These are phyloP conservation scores for Solea senegalensis DNA, from an alignment of 2,113 vertebrate genomes.

Conservation along the genomic window DNA sequence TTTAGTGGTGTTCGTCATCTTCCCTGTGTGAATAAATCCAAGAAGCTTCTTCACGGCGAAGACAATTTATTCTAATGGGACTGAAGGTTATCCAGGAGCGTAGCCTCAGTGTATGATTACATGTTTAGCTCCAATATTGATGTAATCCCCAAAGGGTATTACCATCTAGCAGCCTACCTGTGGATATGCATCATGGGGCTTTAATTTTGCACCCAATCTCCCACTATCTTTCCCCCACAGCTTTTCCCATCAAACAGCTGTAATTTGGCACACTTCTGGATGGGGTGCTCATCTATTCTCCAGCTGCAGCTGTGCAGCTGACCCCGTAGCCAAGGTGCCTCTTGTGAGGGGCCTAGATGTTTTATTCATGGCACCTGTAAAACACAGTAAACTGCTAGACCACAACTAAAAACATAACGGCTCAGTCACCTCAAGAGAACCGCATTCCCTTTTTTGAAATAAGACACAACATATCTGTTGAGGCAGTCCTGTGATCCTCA, in stretches of 20 bases:
- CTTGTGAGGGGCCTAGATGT: constrained; percentile 57
- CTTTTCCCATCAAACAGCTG: constrained; percentile 67
- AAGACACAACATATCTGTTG: constrained; percentile 43
- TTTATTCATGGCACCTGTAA: constrained; percentile 73
- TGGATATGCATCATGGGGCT: constrained; percentile 63
- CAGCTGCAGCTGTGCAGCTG: constrained; percentile 56
- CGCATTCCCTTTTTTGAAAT: constrained; percentile 52
- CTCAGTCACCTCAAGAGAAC: constrained; percentile 58
- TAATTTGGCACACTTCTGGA: constrained; percentile 60
- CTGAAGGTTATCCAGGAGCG: constrained; percentile 62
- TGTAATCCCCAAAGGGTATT: constrained; percentile 73
- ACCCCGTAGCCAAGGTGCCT: constrained; percentile 68
- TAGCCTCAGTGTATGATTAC: constrained; percentile 67
- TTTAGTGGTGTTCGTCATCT: constrained; percentile 45
- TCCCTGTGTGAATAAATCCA: constrained; percentile 46
- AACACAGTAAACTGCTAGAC: constrained; percentile 56
- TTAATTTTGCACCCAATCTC: constrained; percentile 66
- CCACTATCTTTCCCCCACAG: constrained; percentile 63
- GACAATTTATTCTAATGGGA: constrained; percentile 50
- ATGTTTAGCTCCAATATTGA: constrained; percentile 70
- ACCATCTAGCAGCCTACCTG: constrained; percentile 53
- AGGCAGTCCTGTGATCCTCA: constrained; percentile 27
- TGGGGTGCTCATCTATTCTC: constrained; percentile 55
- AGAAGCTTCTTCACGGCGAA: constrained; percentile 16
- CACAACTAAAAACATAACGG: constrained; percentile 65